phyloP scores from a whole-genome alignment of 2,113 vertebrate genomes.

The Percina caprodes region DNA sequence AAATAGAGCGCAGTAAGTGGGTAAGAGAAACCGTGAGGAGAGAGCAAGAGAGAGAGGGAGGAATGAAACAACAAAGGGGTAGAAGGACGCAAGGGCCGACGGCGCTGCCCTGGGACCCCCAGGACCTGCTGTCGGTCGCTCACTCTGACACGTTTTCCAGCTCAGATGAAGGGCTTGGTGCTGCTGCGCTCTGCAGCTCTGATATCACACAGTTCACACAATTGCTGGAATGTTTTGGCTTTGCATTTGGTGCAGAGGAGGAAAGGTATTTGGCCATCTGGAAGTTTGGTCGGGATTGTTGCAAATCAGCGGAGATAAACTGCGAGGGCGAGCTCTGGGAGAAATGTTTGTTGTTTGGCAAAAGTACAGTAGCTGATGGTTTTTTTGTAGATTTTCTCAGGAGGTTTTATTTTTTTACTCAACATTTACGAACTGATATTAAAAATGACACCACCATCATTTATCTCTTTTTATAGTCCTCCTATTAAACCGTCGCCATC shows the following conservation, averaged over 20 bases:
- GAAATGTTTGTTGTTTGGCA: background rate
- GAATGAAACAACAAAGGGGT: constrained; percentile 23
- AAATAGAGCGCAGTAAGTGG: constrained; percentile 59
- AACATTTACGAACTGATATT: constrained; percentile 28
- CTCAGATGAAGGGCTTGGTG: constrained; percentile 70
- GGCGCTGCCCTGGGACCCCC: constrained; percentile 46
- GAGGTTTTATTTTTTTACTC: constrained; percentile 18
- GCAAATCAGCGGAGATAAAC: constrained; percentile 14
- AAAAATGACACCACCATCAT: constrained; percentile 12
- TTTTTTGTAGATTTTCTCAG: constrained; percentile 21
- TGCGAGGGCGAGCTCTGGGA: background rate
- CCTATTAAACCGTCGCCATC: constrained; percentile 4
- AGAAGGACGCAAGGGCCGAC: constrained; percentile 39
- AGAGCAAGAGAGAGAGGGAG: constrained; percentile 16
- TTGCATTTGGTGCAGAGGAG: constrained; percentile 58
- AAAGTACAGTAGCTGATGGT: constrained; percentile 9
- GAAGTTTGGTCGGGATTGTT: constrained; percentile 31
- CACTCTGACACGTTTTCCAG: constrained; percentile 75
- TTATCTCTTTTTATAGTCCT: constrained; percentile 52
- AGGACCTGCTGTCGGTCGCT: constrained; percentile 70
- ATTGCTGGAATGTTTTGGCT: constrained; percentile 34
- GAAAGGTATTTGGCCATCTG: constrained; percentile 22
- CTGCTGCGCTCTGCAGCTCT: constrained; percentile 55
- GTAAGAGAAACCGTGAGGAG: constrained; percentile 34
- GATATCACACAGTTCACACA: constrained; percentile 60